Evolutionary conservation across 2,797 vertebrate genomes (phyloP), one percentile per base, ranked within the genome.

Genomic region (Anas acuta): DNA sequence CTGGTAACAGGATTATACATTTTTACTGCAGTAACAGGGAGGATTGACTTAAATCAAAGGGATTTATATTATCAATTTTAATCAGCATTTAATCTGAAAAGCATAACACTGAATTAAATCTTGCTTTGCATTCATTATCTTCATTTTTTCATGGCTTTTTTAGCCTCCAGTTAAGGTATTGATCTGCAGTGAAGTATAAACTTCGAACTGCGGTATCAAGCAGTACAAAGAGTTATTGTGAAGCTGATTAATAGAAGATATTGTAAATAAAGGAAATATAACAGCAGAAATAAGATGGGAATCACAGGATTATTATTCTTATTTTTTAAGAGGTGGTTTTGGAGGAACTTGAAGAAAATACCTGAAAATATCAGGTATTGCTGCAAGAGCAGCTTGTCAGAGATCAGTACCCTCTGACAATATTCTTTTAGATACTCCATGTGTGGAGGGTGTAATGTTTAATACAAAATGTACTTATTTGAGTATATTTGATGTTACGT

Each of bases 21-120:
- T 89, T 94, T 86, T 89, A 80, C 54, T 89, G 71, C 61, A 65
- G 65, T 65, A 66, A 73, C 17, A 37, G 37, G 28, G 88, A 91
- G 87, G 54, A 90, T 83, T 96, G 89, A 83, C 87, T 89, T 85
- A 54, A 95, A 86, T 95, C 93, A 93, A 93, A 92, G 75, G 89
- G 92, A 94, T 94, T 96, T 94, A 37, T 85, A 15, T 28, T 83
- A 19, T 26, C 82, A 74, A 39, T 84, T 92, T 92, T 93, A 96
- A 94, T 95, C 26, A 14, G 64, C 30, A 45, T 89, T 95, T 94
- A 93, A 92, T 92, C 81, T 85, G 61, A 49, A 77, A 92, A 83
- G 35, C 37, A 5, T 69, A 87, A 41, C 18, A 20, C 61, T 67
- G 61, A 89, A 82, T 85, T 95, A 89, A 89, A 28, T 71, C 57